A percentile compares a stretch with the other conserved stretches of the same genome.
Evolutionary conservation across 2,888 invertebrate genomes (phyloP).

Genomic region (Polydrusus cervinus): DNA sequence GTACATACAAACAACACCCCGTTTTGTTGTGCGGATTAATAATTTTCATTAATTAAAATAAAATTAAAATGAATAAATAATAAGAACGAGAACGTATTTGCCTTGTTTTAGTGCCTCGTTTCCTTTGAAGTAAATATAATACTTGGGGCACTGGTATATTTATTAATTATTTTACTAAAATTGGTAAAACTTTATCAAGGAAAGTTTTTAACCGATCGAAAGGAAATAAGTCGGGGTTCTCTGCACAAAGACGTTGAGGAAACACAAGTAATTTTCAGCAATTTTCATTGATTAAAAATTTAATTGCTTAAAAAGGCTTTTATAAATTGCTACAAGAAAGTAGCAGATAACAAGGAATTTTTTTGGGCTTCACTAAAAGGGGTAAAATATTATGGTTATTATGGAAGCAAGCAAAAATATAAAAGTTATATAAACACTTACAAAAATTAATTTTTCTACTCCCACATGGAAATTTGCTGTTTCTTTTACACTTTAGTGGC

Average conservation of each 20-base stretch:
- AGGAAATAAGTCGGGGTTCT: neutral
- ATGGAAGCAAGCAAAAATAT: too few relatives aligned
- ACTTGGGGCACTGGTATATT: neutral
- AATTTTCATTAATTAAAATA: constrained; percentile 1
- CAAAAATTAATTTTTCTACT: too few relatives aligned
- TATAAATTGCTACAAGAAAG: neutral
- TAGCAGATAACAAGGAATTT: too few relatives aligned
- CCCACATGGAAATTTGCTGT: too few relatives aligned
- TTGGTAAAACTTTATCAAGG: constrained; percentile 15
- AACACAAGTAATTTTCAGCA: neutral
- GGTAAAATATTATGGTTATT: too few relatives aligned
- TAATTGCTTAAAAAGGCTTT: neutral
- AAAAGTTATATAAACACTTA: too few relatives aligned
- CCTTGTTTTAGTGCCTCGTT: constrained; percentile 2
- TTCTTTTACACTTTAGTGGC: too few relatives aligned
- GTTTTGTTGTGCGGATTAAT: neutral
- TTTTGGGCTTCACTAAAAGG: too few relatives aligned
- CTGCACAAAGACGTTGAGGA: neutral
- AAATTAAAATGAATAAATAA: neutral
- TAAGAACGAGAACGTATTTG: neutral
- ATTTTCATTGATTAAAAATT: constrained; percentile 17
- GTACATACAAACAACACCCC: neutral
- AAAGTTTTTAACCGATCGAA: constrained; percentile 12
- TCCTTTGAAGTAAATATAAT: constrained; percentile 4
- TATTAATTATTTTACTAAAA: constrained; percentile 13